Conservation (phyloP, 1,140 invertebrate genomes). For the Drosophila bocqueti region DNA sequence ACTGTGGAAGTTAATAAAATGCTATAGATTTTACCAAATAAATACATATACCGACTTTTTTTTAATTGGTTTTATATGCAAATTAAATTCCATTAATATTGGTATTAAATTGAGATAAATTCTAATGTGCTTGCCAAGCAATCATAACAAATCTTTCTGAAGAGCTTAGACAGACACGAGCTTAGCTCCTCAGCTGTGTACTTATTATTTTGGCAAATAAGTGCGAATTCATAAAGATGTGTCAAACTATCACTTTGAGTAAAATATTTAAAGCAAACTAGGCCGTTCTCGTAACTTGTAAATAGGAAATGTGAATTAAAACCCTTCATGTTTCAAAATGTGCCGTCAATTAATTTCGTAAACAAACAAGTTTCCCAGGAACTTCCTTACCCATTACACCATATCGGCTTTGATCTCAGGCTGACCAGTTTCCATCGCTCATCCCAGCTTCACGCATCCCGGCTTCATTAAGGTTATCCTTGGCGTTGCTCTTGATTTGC, state of each 20-base stretch:
- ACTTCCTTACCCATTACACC: conserved; percentile 11
- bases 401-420: conserved; percentile 35
- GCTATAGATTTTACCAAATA: no score
- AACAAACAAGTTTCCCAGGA: conserved; percentile 19
- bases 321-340: not conserved
- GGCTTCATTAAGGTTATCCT: conserved; percentile 52
- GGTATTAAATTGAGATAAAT: not conserved
- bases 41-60: not conserved
- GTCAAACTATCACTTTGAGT: not conserved
- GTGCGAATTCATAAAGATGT: conserved; percentile 5
- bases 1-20: not conserved
- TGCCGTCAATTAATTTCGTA: no score
- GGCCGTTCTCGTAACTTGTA: not conserved
- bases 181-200: not conserved
- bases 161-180: not conserved
- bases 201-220: not conserved
- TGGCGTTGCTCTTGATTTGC: not conserved
- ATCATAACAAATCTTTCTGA: not conserved
- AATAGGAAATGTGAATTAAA: not conserved
- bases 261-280: conserved; percentile 6
- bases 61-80: not conserved
- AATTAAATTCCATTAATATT: not conserved
- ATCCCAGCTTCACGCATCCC: conserved; percentile 58
- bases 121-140: not conserved
- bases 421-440: conserved; percentile 46